Evolutionary conservation across 2,888 invertebrate species (phyloP).

Genomic region (Drosophila algonquin): DNA sequence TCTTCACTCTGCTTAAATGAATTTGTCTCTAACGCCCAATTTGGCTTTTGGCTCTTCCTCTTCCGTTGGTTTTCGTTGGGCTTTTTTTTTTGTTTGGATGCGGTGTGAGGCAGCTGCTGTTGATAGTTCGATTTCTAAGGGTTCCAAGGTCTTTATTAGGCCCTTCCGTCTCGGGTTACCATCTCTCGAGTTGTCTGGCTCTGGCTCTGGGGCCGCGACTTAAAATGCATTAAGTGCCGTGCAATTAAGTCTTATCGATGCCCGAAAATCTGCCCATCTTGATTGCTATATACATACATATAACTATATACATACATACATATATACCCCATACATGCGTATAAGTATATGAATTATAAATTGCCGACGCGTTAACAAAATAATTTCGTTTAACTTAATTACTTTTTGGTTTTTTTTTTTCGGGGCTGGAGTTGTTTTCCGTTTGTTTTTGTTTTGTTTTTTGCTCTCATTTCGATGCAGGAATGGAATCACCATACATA

Average conservation of each 20-base stretch:
- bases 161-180: constrained; percentile 47
- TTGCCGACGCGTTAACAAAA: constrained; percentile 71
- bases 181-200: constrained; percentile 54
- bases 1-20: constrained; percentile 59
- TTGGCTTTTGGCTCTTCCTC: constrained; percentile 40
- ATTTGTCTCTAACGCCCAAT: constrained; percentile 80
- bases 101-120: constrained; percentile 56
- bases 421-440: neutral
- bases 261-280: constrained; percentile 72
- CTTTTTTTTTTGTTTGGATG: constrained; percentile 28
- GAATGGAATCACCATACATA: neutral
- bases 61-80: constrained; percentile 2
- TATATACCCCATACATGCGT: constrained; percentile 8
- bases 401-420: constrained; percentile 17
- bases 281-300: constrained; percentile 30
- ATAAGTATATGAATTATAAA: constrained; percentile 61
- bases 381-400: constrained; percentile 52
- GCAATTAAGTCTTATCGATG: constrained; percentile 77
- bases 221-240: constrained; percentile 79
- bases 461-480: neutral
- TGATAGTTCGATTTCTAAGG: constrained; percentile 79
- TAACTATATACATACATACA: neutral
- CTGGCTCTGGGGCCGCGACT: constrained; percentile 62
- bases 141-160: constrained; percentile 75
- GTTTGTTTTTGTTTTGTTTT: neutral